Evolutionary conservation across 1,140 invertebrate genomes (phyloP).

Genomic region (Antheraea mylitta): DNA sequence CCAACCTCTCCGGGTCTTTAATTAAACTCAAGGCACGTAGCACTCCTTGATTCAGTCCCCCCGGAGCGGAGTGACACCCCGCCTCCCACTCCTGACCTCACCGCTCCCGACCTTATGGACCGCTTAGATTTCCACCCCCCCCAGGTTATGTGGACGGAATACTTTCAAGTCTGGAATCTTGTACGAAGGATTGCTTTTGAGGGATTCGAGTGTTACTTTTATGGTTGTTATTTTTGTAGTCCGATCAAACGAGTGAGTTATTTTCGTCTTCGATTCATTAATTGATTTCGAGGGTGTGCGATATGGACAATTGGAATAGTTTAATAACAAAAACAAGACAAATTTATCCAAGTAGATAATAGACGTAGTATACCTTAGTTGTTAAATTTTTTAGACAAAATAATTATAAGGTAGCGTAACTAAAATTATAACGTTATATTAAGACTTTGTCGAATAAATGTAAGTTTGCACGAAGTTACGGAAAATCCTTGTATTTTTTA

Average conservation of each 20-base stretch:
- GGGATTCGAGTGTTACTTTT: conserved; percentile 66
- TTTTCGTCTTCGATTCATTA: conserved; percentile 9
- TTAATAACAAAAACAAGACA: not conserved
- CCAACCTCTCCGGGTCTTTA: conserved; percentile 63
- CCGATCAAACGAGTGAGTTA: conserved; percentile 10
- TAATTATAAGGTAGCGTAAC: not conserved
- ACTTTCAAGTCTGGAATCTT: conserved; percentile 71
- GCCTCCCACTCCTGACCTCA: conserved; percentile 30
- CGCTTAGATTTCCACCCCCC: conserved; percentile 71
- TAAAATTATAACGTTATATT: not conserved
- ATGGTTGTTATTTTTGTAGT: conserved; percentile 36
- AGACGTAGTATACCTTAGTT: too few relatives aligned
- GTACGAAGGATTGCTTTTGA: conserved; percentile 69
- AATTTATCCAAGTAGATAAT: too few relatives aligned
- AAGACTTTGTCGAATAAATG: not conserved
- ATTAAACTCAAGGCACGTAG: conserved; percentile 75
- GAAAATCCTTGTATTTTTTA: conserved; percentile 7
- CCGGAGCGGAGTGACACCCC: conserved; percentile 40
- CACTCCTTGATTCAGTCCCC: conserved; percentile 74
- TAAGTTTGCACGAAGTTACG: not conserved
- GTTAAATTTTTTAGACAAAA: too few relatives aligned
- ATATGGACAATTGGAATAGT: not conserved
- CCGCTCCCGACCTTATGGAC: conserved; percentile 63
- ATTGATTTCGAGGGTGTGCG: not conserved
- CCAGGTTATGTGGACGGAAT: conserved; percentile 70